Evolutionary conservation across 2,113 vertebrate genomes (phyloP), one percentile per base, ranked within the genome.

Genomic region (Poecile atricapillus): DNA sequence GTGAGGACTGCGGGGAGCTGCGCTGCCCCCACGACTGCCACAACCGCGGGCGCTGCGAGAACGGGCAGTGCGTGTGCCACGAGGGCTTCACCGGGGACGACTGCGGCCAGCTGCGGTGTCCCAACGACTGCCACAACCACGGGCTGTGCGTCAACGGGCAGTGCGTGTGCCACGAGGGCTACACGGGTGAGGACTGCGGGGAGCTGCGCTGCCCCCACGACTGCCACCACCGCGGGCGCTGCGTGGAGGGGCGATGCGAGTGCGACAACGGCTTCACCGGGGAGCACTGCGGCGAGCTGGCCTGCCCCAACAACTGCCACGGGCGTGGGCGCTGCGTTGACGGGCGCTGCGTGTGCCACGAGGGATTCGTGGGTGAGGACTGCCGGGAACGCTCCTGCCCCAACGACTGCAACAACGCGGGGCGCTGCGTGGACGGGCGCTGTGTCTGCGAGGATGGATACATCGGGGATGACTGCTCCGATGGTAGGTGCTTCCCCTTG

Each of bases 381-480:
- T 99, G 99, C 37, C 30, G 97, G 13, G 97, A 97, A 20, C 97
- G 80, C 43, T 97, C 98, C 15, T 99, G 99, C 59, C 97, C 93
- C 81, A 98, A 98, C 0, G 58, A 98, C 97, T 99, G 99, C 97
- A 93, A 98, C 86, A 94, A 94, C 5, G 96, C 11, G 0, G 99
- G 99, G 14, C 96, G 25, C 56, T 99, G 99, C 12, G 2, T 95
- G 1, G 94, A 98, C 0, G 99, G 99, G 30, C 94, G 6, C 30
- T 99, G 97, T 7, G 59, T 99, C 43, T 99, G 99, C 43, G 98
- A 99, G 0, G 97, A 98, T 7, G 99, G 99, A 28, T 99, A 98
- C 95, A 93, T 98, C 1, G 99, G 99, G 1, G 96, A 97, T 0
- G 99, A 99, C 94, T 99, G 99, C 55, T 81, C 97, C 0, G 88